Conservation (phyloP, 2,888 invertebrate genomes). For the Tortrix viridana region DNA sequence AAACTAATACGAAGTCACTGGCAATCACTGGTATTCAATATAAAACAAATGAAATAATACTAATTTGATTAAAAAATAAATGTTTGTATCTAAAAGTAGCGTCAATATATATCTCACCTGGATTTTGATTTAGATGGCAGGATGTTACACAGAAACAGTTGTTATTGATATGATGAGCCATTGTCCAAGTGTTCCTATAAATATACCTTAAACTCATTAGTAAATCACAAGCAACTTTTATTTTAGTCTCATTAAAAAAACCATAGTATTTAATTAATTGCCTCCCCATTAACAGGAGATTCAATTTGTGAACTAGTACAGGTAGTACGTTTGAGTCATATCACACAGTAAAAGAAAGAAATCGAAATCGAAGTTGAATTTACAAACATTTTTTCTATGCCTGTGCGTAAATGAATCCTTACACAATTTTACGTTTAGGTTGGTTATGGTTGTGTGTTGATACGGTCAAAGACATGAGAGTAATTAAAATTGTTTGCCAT, state of each 20-base stretch:
- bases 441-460: no score
- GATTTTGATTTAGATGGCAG: constrained; percentile 13
- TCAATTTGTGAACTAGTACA: constrained; percentile 2
- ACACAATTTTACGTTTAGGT: no score
- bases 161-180: constrained; percentile 8
- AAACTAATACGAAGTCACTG: no score
- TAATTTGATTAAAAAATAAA: no score
- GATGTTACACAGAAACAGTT: constrained; percentile 5
- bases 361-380: no score
- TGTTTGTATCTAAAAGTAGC: constrained; percentile 20
- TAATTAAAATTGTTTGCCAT: no score
- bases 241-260: constrained; percentile 2
- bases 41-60: no score
- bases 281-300: background rate
- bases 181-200: constrained; percentile 18
- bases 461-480: no score
- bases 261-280: background rate
- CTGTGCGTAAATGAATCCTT: no score
- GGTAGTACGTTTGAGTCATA: background rate
- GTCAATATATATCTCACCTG: constrained; percentile 19
- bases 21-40: no score
- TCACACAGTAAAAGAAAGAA: no score
- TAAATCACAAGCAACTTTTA: constrained; percentile 7
- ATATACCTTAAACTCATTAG: constrained; percentile 21
- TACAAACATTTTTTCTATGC: no score